These are phyloP conservation scores for Anthoscopus minutus DNA, from an alignment of 2,113 vertebrate genomes.

Conservation along the genomic window DNA sequence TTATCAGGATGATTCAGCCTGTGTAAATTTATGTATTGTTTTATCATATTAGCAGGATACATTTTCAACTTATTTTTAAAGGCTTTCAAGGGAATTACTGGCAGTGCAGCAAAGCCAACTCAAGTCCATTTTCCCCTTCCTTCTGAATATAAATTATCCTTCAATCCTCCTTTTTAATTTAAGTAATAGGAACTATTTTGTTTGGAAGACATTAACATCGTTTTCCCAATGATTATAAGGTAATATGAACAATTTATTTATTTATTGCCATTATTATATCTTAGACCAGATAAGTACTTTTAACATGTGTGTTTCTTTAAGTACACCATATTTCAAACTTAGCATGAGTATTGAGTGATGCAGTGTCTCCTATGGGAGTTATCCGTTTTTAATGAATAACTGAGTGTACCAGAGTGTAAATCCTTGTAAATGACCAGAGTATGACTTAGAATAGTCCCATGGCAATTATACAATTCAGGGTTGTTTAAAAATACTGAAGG, in stretches of 20 bases:
- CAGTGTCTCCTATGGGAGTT: not conserved
- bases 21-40: not conserved
- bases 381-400: slow-evolving; percentile 75
- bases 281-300: not conserved
- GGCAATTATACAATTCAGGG: slow-evolving; percentile 1
- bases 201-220: not conserved
- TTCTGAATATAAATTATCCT: not conserved
- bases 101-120: not conserved
- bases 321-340: not conserved
- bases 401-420: not conserved
- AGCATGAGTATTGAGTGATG: not conserved
- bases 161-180: not conserved
- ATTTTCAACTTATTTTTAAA: not conserved
- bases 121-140: not conserved
- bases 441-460: slow-evolving; percentile 12
- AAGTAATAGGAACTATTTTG: not conserved
- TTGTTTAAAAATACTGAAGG: slow-evolving; percentile 30
- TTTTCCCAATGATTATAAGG: not conserved
- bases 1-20: not conserved
- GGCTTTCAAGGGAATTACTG: not conserved
- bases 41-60: not conserved
- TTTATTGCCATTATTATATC: not conserved
- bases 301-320: slow-evolving; percentile 3
- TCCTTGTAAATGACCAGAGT: not conserved
- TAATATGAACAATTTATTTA: not conserved